Evolutionary conservation across 2,113 vertebrate species (phyloP), one percentile per base, ranked within the genome.

Genomic region (Etheostoma spectabile): DNA sequence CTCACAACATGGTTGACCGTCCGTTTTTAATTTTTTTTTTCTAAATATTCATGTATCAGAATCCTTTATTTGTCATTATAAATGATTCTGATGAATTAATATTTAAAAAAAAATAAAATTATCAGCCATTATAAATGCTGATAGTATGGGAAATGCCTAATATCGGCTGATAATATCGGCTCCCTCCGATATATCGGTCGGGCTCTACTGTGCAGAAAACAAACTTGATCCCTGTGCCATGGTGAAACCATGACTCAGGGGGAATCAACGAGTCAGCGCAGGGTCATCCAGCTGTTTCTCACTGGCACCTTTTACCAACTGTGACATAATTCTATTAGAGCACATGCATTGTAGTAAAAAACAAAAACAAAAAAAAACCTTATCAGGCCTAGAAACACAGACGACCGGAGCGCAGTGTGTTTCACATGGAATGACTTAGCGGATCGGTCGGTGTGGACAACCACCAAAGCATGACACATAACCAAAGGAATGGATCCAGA

Each of bases 291-390:
- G 69, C 27, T 35, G 24, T 70, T 86, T 79, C n/a, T 49, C 77
- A 77, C 48, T 66, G 64, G 35, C 79, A 82, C 61, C 62, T 74
- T 82, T 73, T 72, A 76, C 49, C 81, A 81, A 70, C 56, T 60
- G 51, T 83, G 71, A 87, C 62, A 73, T 76, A 56, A 73, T 62
- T 62, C 27, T 63, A 52, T 76, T 70, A 57, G 52, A 71, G 55
- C 16, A n/a, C 60, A 64, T 33, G 6, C n/a, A 52, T 8, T 35
- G 5, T 24, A n/a, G n/a, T n/a, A n/a, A n/a, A n/a, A n/a, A n/a
- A n/a, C n/a, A n/a, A n/a, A n/a, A n/a, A n/a, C 30, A 72, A 74
- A 33, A 78, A 61, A 86, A 83, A 30, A 30, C 33, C 61, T 82
- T 72, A 74, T 69, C 59, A 45, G 53, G 38, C 74, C 49, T 63